Evolutionary conservation across 1,140 invertebrate species (phyloP).

Genomic region (Potamilus streckersoni): DNA sequence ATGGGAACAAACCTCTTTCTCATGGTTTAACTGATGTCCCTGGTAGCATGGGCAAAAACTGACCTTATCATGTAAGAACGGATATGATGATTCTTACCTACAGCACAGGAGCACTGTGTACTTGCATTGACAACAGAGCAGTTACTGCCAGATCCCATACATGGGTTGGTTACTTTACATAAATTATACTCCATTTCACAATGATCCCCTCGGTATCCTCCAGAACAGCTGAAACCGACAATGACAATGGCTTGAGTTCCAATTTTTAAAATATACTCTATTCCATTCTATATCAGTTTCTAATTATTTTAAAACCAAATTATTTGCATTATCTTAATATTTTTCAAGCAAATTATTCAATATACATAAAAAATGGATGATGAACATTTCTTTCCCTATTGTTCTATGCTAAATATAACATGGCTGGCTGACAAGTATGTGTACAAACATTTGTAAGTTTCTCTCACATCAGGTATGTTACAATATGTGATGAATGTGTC

Average conservation of each 20-base stretch:
- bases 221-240: slow-evolving; percentile 9
- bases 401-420: slow-evolving; percentile 84
- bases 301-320: not conserved
- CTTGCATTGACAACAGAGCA: slow-evolving; percentile 7
- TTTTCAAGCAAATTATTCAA: not conserved
- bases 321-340: not conserved
- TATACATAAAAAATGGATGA: slow-evolving; percentile 9
- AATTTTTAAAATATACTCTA: not conserved
- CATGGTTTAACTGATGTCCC: no score
- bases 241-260: not conserved
- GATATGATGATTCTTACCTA: not conserved
- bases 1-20: no score
- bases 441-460: slow-evolving; percentile 18
- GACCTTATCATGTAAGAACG: not conserved
- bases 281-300: not conserved
- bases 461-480: slow-evolving; percentile 30
- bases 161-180: slow-evolving; percentile 18
- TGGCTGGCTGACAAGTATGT: slow-evolving; percentile 85
- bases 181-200: slow-evolving; percentile 21
- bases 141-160: slow-evolving; percentile 18
- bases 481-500: slow-evolving; percentile 26
- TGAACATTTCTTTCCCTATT: slow-evolving; percentile 70
- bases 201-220: slow-evolving; percentile 20
- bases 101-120: slow-evolving; percentile 7
- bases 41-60: no score